Base-by-base conservation (phyloP, 2,888 invertebrate species). In the Eupeodes luniger region DNA sequence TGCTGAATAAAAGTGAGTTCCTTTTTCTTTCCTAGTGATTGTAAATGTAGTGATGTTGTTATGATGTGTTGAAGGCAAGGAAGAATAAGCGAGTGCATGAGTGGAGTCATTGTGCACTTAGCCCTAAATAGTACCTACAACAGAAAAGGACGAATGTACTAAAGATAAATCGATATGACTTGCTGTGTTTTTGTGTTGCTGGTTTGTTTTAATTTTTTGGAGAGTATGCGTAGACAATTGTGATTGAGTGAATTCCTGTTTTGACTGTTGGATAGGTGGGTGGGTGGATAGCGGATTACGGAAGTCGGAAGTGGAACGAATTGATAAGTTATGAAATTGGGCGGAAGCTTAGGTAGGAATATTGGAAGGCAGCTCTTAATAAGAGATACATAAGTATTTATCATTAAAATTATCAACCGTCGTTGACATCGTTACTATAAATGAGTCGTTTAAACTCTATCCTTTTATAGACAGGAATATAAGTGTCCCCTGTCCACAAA, bases 111-210 rank as follows among this genome's bases (percentile, higher is more conserved):
- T 74, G 49, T 49, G 53, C 47, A 12, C 49, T 55, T 40, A 27
- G 49, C 14, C 61, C 53, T 77, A 36, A 16, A 19, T 44, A 12
- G 14, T 76, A 55, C 27, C 27, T 27, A 27, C 27, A 77, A 49
- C 10, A 84, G 76, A 83, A 83, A 83, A 80, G 87, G 87, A 84
- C 80, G 72, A 84, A 66, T 47, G 77, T 88, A 85, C 69, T 80
- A 62, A 84, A 81, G 74, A 66, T 59, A 74, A 88, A 88, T 88
- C 81, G 81, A 88, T 85, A 88, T 53, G 78, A 69, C 34, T 55
- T 14, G 5, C 9, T 40, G 40, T 62, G 51, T 59, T 59, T 27
- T 82, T 62, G 49, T 57, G 27, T 11, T 47, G 10, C 12, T 47
- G 2, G 11, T 27, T 27, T 27, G 47, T 55, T 49, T 66, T 51